Evolutionary conservation across 2,797 vertebrate species (phyloP), one percentile per base, ranked within the genome.

Genomic region (Decapterus maruadsi): DNA sequence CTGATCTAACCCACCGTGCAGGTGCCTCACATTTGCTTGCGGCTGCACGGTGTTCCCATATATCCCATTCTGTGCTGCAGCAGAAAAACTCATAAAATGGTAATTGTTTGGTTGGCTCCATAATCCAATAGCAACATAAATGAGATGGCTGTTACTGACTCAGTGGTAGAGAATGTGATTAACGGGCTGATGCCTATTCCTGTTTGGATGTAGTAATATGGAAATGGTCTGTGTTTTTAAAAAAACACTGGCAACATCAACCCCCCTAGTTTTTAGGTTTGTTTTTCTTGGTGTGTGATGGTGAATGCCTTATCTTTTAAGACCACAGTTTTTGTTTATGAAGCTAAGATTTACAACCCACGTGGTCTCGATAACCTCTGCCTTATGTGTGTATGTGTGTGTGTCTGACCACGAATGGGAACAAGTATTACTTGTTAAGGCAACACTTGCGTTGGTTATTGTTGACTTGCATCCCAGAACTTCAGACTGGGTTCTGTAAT

Each of bases 301-400:
- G 19, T 29, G 10, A 31, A 50, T 9, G 40, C 40, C 48, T 13
- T 61, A n/a, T 11, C 61, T 76, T 71, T 78, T 68, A 46, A 51
- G 71, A 69, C 76, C 69, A 61, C 81, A 66, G 64, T 68, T 83
- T 73, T 7, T 63, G 83, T 88, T 90, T 85, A 26, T 71, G 40
- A 67, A 48, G 61, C 68, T 65, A 58, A 80, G 84, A 84, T 86
- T 87, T 87, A 80, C 65, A 58, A 61, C 72, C 46, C 85, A 85
- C 34, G 60, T 90, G 77, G 69, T 84, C 85, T 82, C 62, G 60
- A 57, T 88, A 77, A 85, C 74, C 61, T 77, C 55, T 63, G 8
- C 66, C 22, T 54, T 62, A 60, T 57, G 34, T 67, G 51, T 57
- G 50, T 48, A 53, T 53, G 59, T 46, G 60, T 43, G 68, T n/a